Percentiles rank a stretch among this genome's conserved stretches.
These are phyloP conservation scores for Crocidura indochinensis DNA, from an alignment of 2,797 vertebrate species.

Conservation along the genomic window DNA sequence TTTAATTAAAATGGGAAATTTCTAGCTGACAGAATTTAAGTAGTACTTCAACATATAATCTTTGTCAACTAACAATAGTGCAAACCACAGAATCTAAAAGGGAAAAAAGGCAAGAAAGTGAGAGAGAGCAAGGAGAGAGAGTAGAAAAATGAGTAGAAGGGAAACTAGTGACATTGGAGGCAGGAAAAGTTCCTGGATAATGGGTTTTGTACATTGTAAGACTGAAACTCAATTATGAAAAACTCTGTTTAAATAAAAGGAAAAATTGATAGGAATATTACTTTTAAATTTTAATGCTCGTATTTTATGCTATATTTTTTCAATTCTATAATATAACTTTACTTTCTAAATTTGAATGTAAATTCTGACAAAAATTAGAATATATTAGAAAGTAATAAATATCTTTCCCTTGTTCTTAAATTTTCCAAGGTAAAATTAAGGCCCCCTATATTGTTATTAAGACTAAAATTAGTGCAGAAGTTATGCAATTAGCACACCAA, in stretches of 20 bases:
- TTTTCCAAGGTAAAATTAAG: slow-evolving; percentile 51
- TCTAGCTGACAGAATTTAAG: not conserved
- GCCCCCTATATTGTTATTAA: slow-evolving; percentile 29
- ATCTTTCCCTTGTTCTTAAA: not conserved
- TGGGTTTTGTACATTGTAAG: no score
- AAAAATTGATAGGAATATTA: no score
- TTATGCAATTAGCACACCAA: not conserved
- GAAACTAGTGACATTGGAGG: no score
- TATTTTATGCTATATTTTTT: not conserved
- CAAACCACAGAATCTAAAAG: no score
- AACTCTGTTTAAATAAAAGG: no score
- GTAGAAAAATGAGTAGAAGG: no score
- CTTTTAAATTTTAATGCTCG: not conserved
- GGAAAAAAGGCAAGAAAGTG: no score
- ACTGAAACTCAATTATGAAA: no score
- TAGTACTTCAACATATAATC: not conserved
- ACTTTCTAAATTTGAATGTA: slow-evolving; percentile 4
- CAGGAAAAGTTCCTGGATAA: no score
- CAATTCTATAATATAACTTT: slow-evolving; percentile 25
- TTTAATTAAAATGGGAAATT: not conserved
- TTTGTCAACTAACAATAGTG: no score
- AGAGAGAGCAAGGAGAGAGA: no score
- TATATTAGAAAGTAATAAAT: slow-evolving; percentile 3
- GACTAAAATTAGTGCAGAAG: not conserved
- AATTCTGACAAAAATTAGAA: not conserved